Percentiles rank a stretch among this genome's conserved stretches.
These are phyloP conservation scores for Acanthopagrus latus DNA, from an alignment of 2,797 vertebrate species.

Conservation along the genomic window DNA sequence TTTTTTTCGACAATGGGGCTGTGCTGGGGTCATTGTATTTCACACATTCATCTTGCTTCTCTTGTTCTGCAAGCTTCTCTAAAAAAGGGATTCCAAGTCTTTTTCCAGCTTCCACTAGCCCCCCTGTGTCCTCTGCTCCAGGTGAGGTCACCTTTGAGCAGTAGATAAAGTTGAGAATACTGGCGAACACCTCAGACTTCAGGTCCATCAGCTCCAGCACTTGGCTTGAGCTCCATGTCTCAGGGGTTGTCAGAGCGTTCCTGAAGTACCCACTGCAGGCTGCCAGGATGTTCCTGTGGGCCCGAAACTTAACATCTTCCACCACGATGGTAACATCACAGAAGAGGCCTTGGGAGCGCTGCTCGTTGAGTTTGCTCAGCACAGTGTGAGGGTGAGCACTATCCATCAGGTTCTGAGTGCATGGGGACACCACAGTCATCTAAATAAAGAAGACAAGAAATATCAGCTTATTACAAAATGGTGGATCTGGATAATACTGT, in stretches of 20 bases:
- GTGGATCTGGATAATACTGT: neutral
- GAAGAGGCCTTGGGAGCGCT: slow-evolving; percentile 94
- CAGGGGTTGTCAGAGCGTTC: slow-evolving; percentile 91
- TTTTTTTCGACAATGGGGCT: slow-evolving; percentile 68
- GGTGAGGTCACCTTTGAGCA: slow-evolving; percentile 92
- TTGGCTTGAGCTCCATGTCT: slow-evolving; percentile 90
- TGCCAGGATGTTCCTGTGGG: slow-evolving; percentile 97
- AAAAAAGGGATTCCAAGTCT: slow-evolving; percentile 97
- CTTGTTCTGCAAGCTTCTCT: slow-evolving; percentile 91
- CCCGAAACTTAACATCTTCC: slow-evolving; percentile 98
- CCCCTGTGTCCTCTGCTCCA: slow-evolving; percentile 87
- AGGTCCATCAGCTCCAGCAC: slow-evolving; percentile 96
- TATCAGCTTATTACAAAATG: slow-evolving; percentile 21
- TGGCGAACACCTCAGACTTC: slow-evolving; percentile 97
- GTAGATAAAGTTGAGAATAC: slow-evolving; percentile 98
- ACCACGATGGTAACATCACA: slow-evolving; percentile 99
- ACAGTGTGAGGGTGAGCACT: slow-evolving; percentile 92
- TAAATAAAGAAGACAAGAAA: slow-evolving; percentile 71
- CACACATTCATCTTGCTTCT: slow-evolving; percentile 67
- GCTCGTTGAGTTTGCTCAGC: slow-evolving; percentile 95
- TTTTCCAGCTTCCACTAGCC: slow-evolving; percentile 94
- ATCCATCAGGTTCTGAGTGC: slow-evolving; percentile 92
- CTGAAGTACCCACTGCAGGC: slow-evolving; percentile 97
- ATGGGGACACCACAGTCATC: slow-evolving; percentile 93
- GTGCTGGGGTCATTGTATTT: slow-evolving; percentile 71